phyloP scores from a whole-genome alignment of 2,797 vertebrate species.

The Pelobates cultripes region DNA sequence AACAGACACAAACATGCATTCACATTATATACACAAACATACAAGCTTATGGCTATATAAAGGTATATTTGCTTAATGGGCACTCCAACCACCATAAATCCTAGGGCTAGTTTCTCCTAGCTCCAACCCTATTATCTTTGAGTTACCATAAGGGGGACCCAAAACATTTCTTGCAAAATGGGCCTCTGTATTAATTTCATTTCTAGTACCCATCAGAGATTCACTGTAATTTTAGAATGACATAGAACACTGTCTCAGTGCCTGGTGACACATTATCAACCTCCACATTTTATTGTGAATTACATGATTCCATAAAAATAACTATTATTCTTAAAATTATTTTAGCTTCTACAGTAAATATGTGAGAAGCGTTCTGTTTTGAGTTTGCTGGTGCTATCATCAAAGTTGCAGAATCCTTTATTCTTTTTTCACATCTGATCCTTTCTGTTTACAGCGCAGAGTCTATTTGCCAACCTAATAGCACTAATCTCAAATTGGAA shows the following conservation, averaged over 20 bases:
- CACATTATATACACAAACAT: too few species aligned
- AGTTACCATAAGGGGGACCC: too few species aligned
- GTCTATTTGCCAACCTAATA: conserved; percentile 50
- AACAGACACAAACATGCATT: too few species aligned
- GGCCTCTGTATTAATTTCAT: too few species aligned
- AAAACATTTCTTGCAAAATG: too few species aligned
- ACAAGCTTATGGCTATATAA: too few species aligned
- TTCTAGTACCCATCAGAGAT: too few species aligned
- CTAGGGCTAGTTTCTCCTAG: too few species aligned
- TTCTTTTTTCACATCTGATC: conserved; percentile 33
- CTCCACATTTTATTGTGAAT: neutral
- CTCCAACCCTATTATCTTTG: too few species aligned
- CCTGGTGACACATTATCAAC: neutral
- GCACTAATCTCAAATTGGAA: conserved; percentile 51
- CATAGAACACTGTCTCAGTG: neutral
- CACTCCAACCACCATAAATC: too few species aligned
- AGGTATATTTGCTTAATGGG: too few species aligned
- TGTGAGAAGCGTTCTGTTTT: conserved; percentile 15
- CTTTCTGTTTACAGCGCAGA: conserved; percentile 21
- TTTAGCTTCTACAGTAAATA: conserved; percentile 20
- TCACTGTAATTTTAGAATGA: too few species aligned
- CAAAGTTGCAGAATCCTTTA: conserved; percentile 33
- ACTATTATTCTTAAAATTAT: neutral
- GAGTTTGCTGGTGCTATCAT: conserved; percentile 47
- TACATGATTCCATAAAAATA: neutral